Base-by-base conservation (phyloP, 2,888 invertebrate genomes). In the Ophonus ardosiacus region DNA sequence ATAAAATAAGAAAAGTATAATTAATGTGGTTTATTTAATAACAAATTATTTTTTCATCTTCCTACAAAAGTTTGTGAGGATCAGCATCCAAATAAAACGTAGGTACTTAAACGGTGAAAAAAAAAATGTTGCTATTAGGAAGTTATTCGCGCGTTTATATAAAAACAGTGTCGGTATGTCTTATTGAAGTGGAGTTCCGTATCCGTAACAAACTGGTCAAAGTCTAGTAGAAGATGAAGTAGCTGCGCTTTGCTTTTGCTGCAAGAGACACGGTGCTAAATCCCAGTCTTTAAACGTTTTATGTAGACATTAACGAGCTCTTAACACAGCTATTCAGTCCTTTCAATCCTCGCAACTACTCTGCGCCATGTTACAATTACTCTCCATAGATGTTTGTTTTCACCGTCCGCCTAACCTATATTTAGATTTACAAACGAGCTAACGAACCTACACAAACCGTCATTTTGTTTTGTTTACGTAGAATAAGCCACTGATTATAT, bases 281-380 rank as follows among this genome's bases (percentile, higher is more conserved):
- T 82, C 82, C 57, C 43, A 71, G 82, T 71, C 82, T 82, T 82
- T 82, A 82, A 82, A 82, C 82, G 82, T 82, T 82, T 82, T 82
- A 82, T 82, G 82, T 71, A 82, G 82, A 82, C 82, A 82, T 82
- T 82, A 82, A 82, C 71, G 82, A 82, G 71, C 82, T 40, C 82
- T 82, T 82, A 82, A 82, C 82, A 61, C 57, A n/a, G 82, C 57
- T 38, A 71, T 82, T 82, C 82, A 71, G 21, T 71, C 57, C 31
- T 82, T 71, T 82, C 51, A 71, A 57, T 82, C 57, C 40, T 21
- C 15, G 56, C 78, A 78, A 78, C 78, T n/a, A 78, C 18, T 38
- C 17, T 24, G 18, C 80, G 15, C 15, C 80, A 63, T 80, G 43
- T 80, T 61, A 80, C 80, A 80, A 80, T 80, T 80, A 31, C 71